Conservation (phyloP, 2,113 vertebrate species). For the Bolborhynchus lineola region DNA sequence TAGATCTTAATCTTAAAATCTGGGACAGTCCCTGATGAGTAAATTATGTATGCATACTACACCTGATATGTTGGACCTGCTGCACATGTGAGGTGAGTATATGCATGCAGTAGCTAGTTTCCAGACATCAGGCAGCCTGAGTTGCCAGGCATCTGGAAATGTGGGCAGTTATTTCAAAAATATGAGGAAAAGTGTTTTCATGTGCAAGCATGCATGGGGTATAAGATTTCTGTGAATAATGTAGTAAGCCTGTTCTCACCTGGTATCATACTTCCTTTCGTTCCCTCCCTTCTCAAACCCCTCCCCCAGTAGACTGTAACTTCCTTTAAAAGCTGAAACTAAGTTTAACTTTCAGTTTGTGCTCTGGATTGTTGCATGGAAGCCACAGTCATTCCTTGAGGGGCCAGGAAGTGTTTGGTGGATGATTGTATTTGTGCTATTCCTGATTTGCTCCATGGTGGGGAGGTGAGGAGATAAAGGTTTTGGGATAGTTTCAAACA, state of each 20-base stretch:
- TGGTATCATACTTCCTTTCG: background rate
- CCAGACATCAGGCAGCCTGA: background rate
- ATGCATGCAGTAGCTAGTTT: background rate
- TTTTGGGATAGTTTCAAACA: background rate
- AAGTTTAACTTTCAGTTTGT: background rate
- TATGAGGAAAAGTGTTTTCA: background rate
- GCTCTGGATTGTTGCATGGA: background rate
- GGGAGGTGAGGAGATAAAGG: background rate
- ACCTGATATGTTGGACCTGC: background rate
- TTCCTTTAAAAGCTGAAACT: background rate
- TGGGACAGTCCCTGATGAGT: background rate
- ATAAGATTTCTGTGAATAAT: background rate
- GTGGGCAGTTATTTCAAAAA: background rate
- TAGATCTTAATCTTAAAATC: background rate
- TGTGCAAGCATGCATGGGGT: background rate
- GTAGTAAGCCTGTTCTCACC: background rate
- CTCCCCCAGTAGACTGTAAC: background rate
- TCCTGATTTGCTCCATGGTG: background rate
- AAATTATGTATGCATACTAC: background rate
- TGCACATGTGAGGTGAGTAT: background rate
- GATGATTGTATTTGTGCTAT: background rate
- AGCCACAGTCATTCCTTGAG: background rate
- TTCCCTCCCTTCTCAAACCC: background rate
- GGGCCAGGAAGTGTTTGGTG: accelerated
- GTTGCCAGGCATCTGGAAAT: background rate